A percentile compares a stretch with the other conserved stretches of the same genome.
Evolutionary conservation across 2,113 vertebrate genomes (phyloP).

Genomic region (Cercocebus atys): DNA sequence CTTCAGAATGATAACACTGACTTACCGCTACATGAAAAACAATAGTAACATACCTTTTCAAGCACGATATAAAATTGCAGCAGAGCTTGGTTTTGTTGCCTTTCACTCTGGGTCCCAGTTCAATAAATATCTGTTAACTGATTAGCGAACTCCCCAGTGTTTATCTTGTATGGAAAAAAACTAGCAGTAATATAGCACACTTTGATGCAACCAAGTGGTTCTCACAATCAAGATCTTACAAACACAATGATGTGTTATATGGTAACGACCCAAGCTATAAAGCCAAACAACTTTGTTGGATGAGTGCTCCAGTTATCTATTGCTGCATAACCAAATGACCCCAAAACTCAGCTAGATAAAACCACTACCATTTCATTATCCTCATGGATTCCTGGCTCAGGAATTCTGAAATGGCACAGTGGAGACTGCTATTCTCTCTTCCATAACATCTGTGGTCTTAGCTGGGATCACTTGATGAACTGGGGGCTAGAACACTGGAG

Average conservation of each 20-base stretch:
- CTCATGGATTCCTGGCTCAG: not conserved
- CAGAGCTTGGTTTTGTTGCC: not conserved
- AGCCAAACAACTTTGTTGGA: not conserved
- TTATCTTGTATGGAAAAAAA: not conserved
- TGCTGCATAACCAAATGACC: not conserved
- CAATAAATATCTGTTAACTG: not conserved
- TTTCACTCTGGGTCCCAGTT: not conserved
- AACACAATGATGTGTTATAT: not conserved
- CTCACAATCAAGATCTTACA: not conserved
- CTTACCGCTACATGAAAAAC: conserved; percentile 8
- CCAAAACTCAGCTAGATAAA: not conserved
- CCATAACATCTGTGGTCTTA: not conserved
- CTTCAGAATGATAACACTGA: not conserved
- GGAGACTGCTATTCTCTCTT: not conserved
- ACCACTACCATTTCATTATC: not conserved
- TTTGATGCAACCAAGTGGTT: not conserved
- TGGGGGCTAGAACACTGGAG: not conserved
- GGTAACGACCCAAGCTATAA: not conserved
- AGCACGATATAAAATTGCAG: not conserved
- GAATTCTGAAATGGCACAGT: not conserved
- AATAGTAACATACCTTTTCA: not conserved
- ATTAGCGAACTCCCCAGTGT: not conserved
- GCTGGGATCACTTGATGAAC: not conserved
- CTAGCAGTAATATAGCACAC: not conserved
- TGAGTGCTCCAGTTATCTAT: not conserved